Evolutionary conservation across 2,113 vertebrate genomes (phyloP), one percentile per base, ranked within the genome.

Genomic region (Bostrychus sinensis): DNA sequence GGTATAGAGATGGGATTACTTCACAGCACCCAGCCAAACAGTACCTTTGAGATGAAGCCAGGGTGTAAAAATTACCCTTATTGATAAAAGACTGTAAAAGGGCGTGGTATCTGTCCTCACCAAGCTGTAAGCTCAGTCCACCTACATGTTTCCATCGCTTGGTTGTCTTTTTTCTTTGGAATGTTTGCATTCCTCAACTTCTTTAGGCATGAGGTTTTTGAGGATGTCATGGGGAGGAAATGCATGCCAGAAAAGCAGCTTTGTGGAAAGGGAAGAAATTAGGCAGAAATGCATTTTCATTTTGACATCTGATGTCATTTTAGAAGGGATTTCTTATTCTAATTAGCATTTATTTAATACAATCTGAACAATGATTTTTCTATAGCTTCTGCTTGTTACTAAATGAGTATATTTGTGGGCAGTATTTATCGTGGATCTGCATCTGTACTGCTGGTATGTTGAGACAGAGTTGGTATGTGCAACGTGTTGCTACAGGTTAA

Each of bases 401-500:
- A 74, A 65, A 54, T 78, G 77, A 61, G 56, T 16, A 50, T 5
- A 20, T 41, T 66, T 22, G 46, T 50, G 54, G 39, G 54, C 34
- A 5, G 42, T 69, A 66, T 73, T 64, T 68, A 64, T 69, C 78
- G 42, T 62, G 60, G 65, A 72, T 77, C 50, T 66, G 54, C 70
- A 53, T 75, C 62, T 69, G 53, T 71, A 6, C 48, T 77, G 74
- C 65, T 75, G 86, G 85, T 87, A 87, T 89, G 86, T 66, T 81
- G 76, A 53, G 62, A 75, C 63, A 53, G 78, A 48, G 59, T 55
- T 81, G 80, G 84, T 77, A 84, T 87, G 82, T 68, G 66, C 53
- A 70, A 77, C 90, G 6, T 81, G 91, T 89, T 78, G 7, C 30
- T 86, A 89, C 91, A 90, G 81, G 90, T 89, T 74, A 60, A 39